A percentile compares a stretch with the other conserved stretches of the same genome.
phyloP scores from a whole-genome alignment of 2,888 invertebrate genomes.

The Alloscopus bannaensis region DNA sequence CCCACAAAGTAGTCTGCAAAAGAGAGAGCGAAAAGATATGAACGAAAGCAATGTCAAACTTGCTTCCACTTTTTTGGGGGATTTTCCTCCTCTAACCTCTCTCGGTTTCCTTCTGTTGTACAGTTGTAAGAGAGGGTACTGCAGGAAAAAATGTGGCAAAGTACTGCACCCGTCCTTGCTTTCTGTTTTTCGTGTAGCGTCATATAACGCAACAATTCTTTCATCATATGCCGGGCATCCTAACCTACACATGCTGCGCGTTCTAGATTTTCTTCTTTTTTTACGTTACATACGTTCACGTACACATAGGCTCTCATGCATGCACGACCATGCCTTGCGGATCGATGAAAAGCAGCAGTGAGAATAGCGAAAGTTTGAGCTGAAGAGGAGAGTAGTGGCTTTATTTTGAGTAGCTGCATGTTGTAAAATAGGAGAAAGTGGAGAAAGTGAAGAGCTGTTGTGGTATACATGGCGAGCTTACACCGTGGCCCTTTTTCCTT shows the following conservation, averaged over 20 bases:
- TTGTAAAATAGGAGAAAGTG: slow-evolving; percentile 22
- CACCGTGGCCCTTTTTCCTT: too few relatives aligned
- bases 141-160: too few relatives aligned
- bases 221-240: not conserved
- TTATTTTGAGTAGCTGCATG: slow-evolving; percentile 26
- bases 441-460: too few relatives aligned
- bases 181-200: not conserved
- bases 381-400: not conserved
- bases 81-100: slow-evolving; percentile 3
- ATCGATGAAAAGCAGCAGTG: slow-evolving; percentile 48
- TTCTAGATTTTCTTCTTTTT: too few relatives aligned
- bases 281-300: slow-evolving; percentile 12
- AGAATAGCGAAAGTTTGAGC: not conserved
- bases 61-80: slow-evolving; percentile 11
- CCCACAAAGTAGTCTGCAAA: slow-evolving; percentile 11
- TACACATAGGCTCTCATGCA: slow-evolving; percentile 33
- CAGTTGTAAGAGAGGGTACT: too few relatives aligned
- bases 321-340: slow-evolving; percentile 53
- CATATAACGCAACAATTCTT: slow-evolving; percentile 31
- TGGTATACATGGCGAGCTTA: too few relatives aligned
- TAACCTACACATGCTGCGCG: not conserved
- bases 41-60: slow-evolving; percentile 30
- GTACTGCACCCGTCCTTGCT: too few relatives aligned
- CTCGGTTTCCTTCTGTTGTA: too few relatives aligned
- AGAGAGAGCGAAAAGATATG: not conserved